Evolutionary conservation across 92 coral and sea anemone genomes (phyloP).

Genomic region (Actinernus sp.): DNA sequence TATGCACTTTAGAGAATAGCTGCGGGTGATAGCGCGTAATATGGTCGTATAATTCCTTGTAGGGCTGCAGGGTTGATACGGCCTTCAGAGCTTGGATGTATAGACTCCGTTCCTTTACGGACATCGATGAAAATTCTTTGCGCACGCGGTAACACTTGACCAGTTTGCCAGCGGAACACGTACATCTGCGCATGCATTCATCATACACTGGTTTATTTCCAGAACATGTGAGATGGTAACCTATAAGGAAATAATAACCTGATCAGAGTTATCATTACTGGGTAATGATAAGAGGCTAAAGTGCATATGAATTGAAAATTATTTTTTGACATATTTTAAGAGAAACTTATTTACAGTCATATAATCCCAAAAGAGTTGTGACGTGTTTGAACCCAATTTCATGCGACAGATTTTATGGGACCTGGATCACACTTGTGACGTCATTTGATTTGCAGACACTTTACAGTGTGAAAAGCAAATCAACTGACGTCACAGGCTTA

Average conservation of each 20-base stretch:
- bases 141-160: conserved; percentile 80
- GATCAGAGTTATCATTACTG: no score
- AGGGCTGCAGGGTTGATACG: conserved; percentile 61
- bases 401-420: no score
- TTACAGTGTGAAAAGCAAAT: no score
- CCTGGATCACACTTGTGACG: no score
- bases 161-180: conserved; percentile 57
- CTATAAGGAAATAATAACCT: background rate
- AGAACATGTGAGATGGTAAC: conserved; percentile 17
- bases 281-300: no score
- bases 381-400: no score
- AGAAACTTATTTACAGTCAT: no score
- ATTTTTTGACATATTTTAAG: no score
- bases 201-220: conserved; percentile 48
- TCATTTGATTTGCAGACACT: no score
- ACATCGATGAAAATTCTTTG: conserved; percentile 83
- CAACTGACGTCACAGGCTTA: no score
- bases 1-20: conserved; percentile 65
- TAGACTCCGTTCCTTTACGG: conserved; percentile 66
- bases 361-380: no score
- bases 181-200: conserved; percentile 76
- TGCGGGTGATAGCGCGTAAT: conserved; percentile 54
- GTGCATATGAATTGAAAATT: no score
- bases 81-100: conserved; percentile 66
- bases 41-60: conserved; percentile 57